Evolutionary conservation across 2,888 invertebrate genomes (phyloP).

Genomic region (Apamea sordens): DNA sequence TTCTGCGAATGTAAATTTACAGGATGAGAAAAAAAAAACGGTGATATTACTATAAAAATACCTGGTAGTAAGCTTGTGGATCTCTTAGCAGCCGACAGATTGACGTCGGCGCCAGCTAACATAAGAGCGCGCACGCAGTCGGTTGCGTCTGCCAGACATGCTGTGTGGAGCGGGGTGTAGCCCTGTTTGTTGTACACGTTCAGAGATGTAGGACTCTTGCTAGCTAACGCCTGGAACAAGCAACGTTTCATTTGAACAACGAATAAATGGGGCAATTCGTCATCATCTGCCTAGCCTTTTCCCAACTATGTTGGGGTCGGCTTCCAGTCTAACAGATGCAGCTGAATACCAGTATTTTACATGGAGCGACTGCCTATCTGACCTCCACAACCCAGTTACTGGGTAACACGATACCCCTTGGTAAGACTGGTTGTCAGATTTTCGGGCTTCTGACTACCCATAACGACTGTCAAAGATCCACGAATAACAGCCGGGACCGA

Average conservation of each 20-base stretch:
- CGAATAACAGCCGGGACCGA: too few relatives aligned
- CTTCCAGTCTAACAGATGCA: too few relatives aligned
- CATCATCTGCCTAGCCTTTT: background rate
- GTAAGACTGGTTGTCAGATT: too few relatives aligned
- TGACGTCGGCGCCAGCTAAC: constrained; percentile 96
- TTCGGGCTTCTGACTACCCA: too few relatives aligned
- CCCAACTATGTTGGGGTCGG: too few relatives aligned
- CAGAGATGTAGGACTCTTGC: constrained; percentile 74
- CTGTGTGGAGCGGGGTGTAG: constrained; percentile 96
- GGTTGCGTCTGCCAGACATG: constrained; percentile 95
- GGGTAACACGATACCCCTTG: too few relatives aligned
- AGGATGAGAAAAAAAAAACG: background rate
- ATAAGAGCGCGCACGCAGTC: constrained; percentile 96
- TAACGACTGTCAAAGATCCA: too few relatives aligned
- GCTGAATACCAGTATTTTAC: too few relatives aligned
- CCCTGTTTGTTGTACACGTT: constrained; percentile 95
- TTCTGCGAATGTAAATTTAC: background rate
- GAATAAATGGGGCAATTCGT: background rate
- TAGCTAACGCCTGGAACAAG: constrained; percentile 83
- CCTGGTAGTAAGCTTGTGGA: constrained; percentile 80
- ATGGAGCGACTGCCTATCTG: too few relatives aligned
- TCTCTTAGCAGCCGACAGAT: constrained; percentile 91
- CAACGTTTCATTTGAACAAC: background rate
- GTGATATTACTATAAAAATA: constrained; percentile 46
- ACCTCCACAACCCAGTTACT: too few relatives aligned